A percentile compares a stretch with the other conserved stretches of the same genome.
Evolutionary conservation across 2,888 invertebrate genomes (phyloP).

Genomic region (Onchidella celtica): DNA sequence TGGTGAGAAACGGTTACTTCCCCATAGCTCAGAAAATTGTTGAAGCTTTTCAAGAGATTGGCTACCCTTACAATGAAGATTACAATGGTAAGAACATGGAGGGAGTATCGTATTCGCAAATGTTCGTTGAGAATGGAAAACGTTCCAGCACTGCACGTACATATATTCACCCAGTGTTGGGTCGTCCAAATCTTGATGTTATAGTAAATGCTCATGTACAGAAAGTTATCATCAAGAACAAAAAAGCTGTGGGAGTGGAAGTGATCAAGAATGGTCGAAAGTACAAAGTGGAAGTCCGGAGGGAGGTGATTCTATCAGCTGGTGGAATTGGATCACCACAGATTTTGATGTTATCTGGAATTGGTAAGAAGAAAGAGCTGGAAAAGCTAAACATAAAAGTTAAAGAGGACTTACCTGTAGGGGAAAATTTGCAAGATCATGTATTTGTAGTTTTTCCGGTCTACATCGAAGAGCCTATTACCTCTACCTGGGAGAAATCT

Average conservation of each 20-base stretch:
- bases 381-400: slow-evolving; percentile 62
- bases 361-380: too few relatives aligned
- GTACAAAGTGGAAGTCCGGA: not conserved
- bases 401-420: slow-evolving; percentile 74
- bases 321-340: slow-evolving; percentile 77
- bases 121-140: slow-evolving; percentile 59
- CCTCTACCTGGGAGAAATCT: not conserved
- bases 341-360: slow-evolving; percentile 75
- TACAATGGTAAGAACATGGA: slow-evolving; percentile 36
- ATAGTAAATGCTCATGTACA: slow-evolving; percentile 59
- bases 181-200: slow-evolving; percentile 65
- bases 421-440: slow-evolving; percentile 76
- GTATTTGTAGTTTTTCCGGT: slow-evolving; percentile 6
- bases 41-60: slow-evolving; percentile 26
- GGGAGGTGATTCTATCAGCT: slow-evolving; percentile 35
- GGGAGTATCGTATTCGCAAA: slow-evolving; percentile 54
- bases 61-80: slow-evolving; percentile 17
- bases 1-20: not conserved
- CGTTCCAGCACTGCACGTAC: slow-evolving; percentile 73
- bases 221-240: slow-evolving; percentile 43
- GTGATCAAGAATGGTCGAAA: slow-evolving; percentile 23
- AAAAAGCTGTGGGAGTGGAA: slow-evolving; percentile 30
- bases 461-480: slow-evolving; percentile 9
- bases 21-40: not conserved
- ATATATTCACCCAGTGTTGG: slow-evolving; percentile 69